These are phyloP conservation scores for Anagrus nilaparvatae DNA, from an alignment of 1,140 invertebrate species.

Conservation along the genomic window DNA sequence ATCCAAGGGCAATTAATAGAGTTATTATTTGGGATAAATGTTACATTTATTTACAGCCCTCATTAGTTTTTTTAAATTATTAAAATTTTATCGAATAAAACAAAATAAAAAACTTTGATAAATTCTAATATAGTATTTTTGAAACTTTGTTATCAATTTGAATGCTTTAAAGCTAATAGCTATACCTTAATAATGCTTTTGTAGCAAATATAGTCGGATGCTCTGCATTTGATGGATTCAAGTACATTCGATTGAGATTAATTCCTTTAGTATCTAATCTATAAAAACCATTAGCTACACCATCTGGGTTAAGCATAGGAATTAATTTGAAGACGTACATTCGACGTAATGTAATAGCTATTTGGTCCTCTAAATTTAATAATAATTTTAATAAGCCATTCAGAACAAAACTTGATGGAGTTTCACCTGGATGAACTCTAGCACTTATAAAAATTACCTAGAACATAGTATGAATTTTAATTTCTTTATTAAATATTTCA, in stretches of 20 bases:
- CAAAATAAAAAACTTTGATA: no score
- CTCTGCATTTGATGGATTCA: constrained; percentile 59
- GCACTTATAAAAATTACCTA: constrained; percentile 79
- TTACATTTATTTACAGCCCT: no score
- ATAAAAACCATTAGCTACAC: constrained; percentile 81
- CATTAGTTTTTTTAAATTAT: no score
- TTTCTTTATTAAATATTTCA: background rate
- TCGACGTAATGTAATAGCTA: constrained; percentile 62
- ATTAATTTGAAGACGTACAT: constrained; percentile 86
- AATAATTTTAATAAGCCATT: constrained; percentile 80
- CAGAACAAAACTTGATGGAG: constrained; percentile 87
- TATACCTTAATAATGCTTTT: constrained; percentile 61
- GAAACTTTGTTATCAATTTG: no score
- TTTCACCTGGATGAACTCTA: constrained; percentile 88
- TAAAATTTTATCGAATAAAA: no score
- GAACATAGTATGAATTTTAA: constrained; percentile 9
- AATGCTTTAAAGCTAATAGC: no score
- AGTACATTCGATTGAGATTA: constrained; percentile 81
- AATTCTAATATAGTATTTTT: no score
- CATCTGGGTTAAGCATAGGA: constrained; percentile 89
- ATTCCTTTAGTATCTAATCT: constrained; percentile 80
- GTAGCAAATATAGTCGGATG: constrained; percentile 80
- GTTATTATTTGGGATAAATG: no score
- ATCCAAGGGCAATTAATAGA: no score
- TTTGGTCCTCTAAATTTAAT: constrained; percentile 60